Conservation (phyloP, 2,888 invertebrate genomes). For the Bellardia pandia region DNA sequence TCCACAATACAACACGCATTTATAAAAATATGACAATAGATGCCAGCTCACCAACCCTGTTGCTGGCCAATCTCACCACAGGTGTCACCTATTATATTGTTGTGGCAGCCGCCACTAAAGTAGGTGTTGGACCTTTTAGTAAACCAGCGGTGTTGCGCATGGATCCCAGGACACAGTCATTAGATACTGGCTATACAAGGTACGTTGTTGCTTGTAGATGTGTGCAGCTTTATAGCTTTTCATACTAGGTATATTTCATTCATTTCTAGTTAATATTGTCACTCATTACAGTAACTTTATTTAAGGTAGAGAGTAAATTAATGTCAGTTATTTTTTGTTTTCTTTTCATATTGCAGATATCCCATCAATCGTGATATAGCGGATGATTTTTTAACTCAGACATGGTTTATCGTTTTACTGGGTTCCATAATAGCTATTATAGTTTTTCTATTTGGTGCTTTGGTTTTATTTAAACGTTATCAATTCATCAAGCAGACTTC, state of each 20-base stretch:
- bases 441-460: slow-evolving; percentile 92
- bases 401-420: slow-evolving; percentile 95
- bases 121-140: slow-evolving; percentile 92
- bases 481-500: slow-evolving; percentile 89
- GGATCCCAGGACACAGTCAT: slow-evolving; percentile 86
- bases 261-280: slow-evolving; percentile 9
- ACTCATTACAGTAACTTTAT: slow-evolving; percentile 8
- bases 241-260: background rate
- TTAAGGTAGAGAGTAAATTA: slow-evolving; percentile 1
- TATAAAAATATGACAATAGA: slow-evolving; percentile 90
- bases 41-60: slow-evolving; percentile 88
- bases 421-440: slow-evolving; percentile 94
- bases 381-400: slow-evolving; percentile 92
- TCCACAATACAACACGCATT: slow-evolving; percentile 86
- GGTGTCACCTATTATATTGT: slow-evolving; percentile 93
- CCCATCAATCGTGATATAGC: slow-evolving; percentile 85
- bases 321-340: slow-evolving; percentile 20
- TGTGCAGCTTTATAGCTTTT: background rate
- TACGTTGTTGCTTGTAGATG: slow-evolving; percentile 66
- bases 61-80: slow-evolving; percentile 92
- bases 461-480: slow-evolving; percentile 90
- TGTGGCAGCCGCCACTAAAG: slow-evolving; percentile 92
- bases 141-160: slow-evolving; percentile 88
- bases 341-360: slow-evolving; percentile 83
- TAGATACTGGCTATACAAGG: slow-evolving; percentile 84